phyloP scores from a whole-genome alignment of 2,888 invertebrate genomes.

The Cheilosia pagana region DNA sequence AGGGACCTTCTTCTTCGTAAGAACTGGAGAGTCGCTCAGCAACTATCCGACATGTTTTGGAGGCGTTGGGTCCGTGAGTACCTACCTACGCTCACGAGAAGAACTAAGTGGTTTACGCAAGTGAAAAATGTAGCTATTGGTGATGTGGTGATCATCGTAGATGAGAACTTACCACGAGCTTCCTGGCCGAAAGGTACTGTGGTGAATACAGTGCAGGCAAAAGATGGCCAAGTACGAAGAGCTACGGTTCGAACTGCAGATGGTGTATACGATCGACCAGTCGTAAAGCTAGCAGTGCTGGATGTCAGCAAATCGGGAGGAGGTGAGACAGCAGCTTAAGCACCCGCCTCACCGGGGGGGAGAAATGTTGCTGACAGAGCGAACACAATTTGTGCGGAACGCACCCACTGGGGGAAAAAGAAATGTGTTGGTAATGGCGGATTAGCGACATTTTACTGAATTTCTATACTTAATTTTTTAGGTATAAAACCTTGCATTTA shows the following conservation, averaged over 20 bases:
- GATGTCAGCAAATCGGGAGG: no score
- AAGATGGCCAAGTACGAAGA: conserved; percentile 57
- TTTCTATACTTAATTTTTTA: no score
- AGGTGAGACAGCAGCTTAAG: no score
- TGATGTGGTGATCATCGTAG: conserved; percentile 55
- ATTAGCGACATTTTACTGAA: no score
- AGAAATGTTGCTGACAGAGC: no score
- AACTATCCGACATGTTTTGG: background rate
- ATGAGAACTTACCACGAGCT: conserved; percentile 48
- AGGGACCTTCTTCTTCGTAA: background rate
- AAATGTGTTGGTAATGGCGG: no score
- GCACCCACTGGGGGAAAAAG: no score
- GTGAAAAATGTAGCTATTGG: conserved; percentile 27
- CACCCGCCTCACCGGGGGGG: no score
- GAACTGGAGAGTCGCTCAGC: conserved; percentile 1
- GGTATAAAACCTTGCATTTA: no score
- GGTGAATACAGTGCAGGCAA: conserved; percentile 24
- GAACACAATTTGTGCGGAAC: no score
- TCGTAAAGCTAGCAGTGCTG: no score
- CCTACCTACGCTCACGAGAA: conserved; percentile 12
- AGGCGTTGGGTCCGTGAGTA: background rate
- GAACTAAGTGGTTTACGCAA: conserved; percentile 60
- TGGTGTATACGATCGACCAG: background rate
- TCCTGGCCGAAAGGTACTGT: conserved; percentile 61
- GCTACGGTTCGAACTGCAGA: conserved; percentile 25